Base-by-base conservation (phyloP, 2,888 invertebrate genomes). In the Marasmarcha lunaedactyla region DNA sequence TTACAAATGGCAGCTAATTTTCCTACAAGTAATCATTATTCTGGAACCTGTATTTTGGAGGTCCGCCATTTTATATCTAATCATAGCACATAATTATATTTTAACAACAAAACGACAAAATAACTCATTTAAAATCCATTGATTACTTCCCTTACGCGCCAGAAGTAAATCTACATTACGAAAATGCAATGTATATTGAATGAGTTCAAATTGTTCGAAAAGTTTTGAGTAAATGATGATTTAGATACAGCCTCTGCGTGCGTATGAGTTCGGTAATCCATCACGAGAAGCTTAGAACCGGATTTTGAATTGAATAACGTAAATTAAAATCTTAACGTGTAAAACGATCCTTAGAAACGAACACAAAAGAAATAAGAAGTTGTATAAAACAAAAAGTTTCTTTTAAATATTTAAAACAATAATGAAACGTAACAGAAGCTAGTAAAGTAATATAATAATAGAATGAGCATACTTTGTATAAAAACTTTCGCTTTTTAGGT, bases 251-350 rank as follows among this genome's bases (percentile, higher is more conserved):
- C 54, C 45, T 49, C 55, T 49, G 59, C 63, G 70, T 67, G 68
- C 69, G 66, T 67, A 63, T 62, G 60, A 65, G 67, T 54, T 57
- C 67, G 68, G 66, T 71, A 68, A 79, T 78, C 71, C 78, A 76
- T 79, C 81, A 79, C 73, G 74, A 71, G 76, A 76, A 63, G 69
- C 59, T 63, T 52, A 46, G 52, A 79, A 79, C 79, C 81, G 79
- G 78, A 74, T 74, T 62, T 52, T 43, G 49, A 49, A 7, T 30
- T 30, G 4, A 30, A 20, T 5, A 20, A 5, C 7, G 4, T 20
- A 5, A 20, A 20, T 20, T 20, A 3, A 20, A 20, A 20, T 20
- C 20, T 20, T 20, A 20, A 20, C n/a, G n/a, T n/a, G n/a, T n/a
- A n/a, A 7, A 20, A 20, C 3, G 7, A 20, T 20, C 20, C 7